These are phyloP conservation scores for Scaptomyza reducta DNA, from an alignment of 2,888 invertebrate species.

Conservation along the genomic window DNA sequence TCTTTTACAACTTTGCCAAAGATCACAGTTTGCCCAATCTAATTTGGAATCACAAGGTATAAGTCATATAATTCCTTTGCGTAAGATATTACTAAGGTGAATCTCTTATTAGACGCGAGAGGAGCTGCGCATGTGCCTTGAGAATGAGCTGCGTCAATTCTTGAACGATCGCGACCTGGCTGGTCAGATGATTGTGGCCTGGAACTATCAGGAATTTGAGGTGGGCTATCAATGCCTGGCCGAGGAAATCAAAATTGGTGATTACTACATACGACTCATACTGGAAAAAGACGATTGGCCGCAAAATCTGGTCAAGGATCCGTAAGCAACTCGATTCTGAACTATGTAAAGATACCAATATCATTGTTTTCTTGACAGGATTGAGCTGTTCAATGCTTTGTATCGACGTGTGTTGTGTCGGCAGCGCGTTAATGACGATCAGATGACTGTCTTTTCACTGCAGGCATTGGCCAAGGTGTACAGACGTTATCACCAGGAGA, in stretches of 20 bases:
- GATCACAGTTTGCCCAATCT: conserved; percentile 98
- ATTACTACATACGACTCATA: conserved; percentile 97
- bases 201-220: conserved; percentile 99
- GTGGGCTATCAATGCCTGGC: conserved; percentile 96
- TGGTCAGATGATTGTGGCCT: conserved; percentile 92
- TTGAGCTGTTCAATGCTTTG: conserved; percentile 98
- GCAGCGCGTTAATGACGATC: conserved; percentile 89
- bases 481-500: conserved; percentile 97
- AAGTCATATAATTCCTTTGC: neutral
- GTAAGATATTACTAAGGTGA: neutral
- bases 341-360: neutral
- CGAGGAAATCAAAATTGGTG: conserved; percentile 99
- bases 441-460: conserved; percentile 98
- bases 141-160: conserved; percentile 96
- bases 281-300: conserved; percentile 95
- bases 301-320: conserved; percentile 94
- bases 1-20: conserved; percentile 96
- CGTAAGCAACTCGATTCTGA: conserved; percentile 87
- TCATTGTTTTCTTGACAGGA: conserved; percentile 85
- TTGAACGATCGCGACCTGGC: conserved; percentile 95
- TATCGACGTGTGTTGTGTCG: conserved; percentile 98
- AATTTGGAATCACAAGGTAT: conserved; percentile 98
- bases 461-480: conserved; percentile 99
- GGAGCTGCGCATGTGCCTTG: conserved; percentile 95
- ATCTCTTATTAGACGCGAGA: conserved; percentile 91